Conservation (phyloP, 2,888 invertebrate genomes). For the Alloplasta piceator region DNA sequence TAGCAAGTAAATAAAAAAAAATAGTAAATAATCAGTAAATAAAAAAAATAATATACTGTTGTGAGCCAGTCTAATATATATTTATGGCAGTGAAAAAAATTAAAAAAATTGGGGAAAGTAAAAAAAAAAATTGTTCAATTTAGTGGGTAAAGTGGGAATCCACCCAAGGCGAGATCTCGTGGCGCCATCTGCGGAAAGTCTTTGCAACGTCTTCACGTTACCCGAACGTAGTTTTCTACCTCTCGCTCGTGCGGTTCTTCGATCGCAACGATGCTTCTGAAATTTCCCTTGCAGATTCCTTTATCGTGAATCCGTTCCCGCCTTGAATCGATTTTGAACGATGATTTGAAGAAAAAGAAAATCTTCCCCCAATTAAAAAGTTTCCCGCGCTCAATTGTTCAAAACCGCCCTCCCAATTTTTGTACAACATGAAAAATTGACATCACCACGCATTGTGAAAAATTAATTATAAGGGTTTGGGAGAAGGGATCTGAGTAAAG, state of each 20-base stretch:
- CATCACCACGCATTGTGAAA: too few species aligned
- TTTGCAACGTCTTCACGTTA: slow-evolving; percentile 50
- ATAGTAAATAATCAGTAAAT: too few species aligned
- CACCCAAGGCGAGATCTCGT: slow-evolving; percentile 17
- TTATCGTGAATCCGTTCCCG: slow-evolving; percentile 36
- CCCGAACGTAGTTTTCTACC: slow-evolving; percentile 56
- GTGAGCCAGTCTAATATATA: too few species aligned
- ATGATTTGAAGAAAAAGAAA: background rate
- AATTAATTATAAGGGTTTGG: too few species aligned
- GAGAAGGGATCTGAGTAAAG: too few species aligned
- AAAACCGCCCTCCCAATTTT: too few species aligned
- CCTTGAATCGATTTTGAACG: slow-evolving; percentile 26
- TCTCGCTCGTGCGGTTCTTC: slow-evolving; percentile 32
- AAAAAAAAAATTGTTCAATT: background rate
- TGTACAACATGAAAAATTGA: too few species aligned
- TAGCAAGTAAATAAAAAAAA: slow-evolving; percentile 9
- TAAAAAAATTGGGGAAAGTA: background rate
- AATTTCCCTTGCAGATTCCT: slow-evolving; percentile 45
- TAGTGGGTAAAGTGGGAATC: slow-evolving; percentile 56
- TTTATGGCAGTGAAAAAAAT: background rate
- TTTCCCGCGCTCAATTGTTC: too few species aligned
- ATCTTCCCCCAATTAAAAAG: background rate
- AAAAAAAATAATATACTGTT: too few species aligned
- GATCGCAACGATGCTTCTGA: background rate
- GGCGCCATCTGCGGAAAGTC: slow-evolving; percentile 58